Conservation (phyloP, 2,888 invertebrate genomes). For the Drosophila barbarae region DNA sequence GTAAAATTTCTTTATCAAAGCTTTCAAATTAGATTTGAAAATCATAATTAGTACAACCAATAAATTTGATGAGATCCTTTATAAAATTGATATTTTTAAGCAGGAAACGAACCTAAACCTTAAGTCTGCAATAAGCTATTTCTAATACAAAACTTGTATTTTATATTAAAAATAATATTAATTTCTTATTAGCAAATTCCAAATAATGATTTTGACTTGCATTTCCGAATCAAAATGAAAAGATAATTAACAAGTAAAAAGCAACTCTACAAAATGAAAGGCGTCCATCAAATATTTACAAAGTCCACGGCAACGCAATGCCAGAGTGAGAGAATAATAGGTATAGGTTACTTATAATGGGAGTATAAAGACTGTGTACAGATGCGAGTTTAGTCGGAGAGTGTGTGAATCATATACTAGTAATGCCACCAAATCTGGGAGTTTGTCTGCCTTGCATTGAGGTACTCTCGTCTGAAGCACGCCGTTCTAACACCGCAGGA, state of each 20-base stretch:
- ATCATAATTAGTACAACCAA: too few species aligned
- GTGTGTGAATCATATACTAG: conserved; percentile 28
- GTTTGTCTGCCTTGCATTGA: conserved; percentile 77
- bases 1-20: background rate
- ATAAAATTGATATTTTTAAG: background rate
- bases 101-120: background rate
- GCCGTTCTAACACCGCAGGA: conserved; percentile 66
- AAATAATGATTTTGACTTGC: background rate
- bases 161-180: background rate
- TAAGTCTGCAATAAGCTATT: too few species aligned
- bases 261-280: conserved; percentile 37
- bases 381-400: conserved; percentile 34
- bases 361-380: conserved; percentile 37
- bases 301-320: conserved; percentile 35
- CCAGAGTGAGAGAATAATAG: conserved; percentile 27
- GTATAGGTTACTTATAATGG: conserved; percentile 29
- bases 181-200: background rate
- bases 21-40: background rate
- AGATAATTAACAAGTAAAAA: conserved; percentile 11
- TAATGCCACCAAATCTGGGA: conserved; percentile 52
- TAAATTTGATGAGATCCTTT: background rate
- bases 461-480: conserved; percentile 78
- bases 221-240: conserved; percentile 18
- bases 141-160: background rate
- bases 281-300: conserved; percentile 56